Percentiles rank a stretch among this genome's conserved stretches.
These are phyloP conservation scores for Microplitis deprimator DNA, from an alignment of 2,888 invertebrate genomes.

Conservation along the genomic window DNA sequence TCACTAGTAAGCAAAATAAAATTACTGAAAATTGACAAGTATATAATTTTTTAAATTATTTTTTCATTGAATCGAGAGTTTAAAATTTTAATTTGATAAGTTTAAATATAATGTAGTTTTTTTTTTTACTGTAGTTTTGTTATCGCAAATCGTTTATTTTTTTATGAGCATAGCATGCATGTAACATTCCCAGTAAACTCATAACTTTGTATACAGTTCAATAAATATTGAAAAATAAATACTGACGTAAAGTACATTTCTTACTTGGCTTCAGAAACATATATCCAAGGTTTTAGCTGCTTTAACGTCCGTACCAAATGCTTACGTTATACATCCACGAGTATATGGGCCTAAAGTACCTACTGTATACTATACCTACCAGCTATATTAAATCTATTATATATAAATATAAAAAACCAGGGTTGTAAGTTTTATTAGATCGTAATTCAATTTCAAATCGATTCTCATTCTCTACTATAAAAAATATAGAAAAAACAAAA, in stretches of 20 bases:
- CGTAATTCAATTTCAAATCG: too few species aligned
- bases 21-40: conserved; percentile 26
- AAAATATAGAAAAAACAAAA: too few species aligned
- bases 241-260: conserved; percentile 21
- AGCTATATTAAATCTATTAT: too few species aligned
- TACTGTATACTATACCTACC: too few species aligned
- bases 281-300: conserved; percentile 9
- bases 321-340: not conserved
- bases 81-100: too few species aligned
- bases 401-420: too few species aligned
- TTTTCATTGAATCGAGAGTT: too few species aligned
- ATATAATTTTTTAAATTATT: not conserved
- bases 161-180: not conserved
- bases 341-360: not conserved
- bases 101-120: too few species aligned
- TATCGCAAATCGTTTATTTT: not conserved
- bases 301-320: conserved; percentile 25
- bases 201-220: conserved; percentile 1
- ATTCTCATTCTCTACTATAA: too few species aligned
- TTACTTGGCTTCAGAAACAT: conserved; percentile 20
- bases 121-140: not conserved
- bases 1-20: conserved; percentile 41
- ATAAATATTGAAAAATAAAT: conserved; percentile 20
- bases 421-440: too few species aligned
- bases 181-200: not conserved